Evolutionary conservation across 2,113 vertebrate species (phyloP).

Genomic region (Bombycilla garrulus): DNA sequence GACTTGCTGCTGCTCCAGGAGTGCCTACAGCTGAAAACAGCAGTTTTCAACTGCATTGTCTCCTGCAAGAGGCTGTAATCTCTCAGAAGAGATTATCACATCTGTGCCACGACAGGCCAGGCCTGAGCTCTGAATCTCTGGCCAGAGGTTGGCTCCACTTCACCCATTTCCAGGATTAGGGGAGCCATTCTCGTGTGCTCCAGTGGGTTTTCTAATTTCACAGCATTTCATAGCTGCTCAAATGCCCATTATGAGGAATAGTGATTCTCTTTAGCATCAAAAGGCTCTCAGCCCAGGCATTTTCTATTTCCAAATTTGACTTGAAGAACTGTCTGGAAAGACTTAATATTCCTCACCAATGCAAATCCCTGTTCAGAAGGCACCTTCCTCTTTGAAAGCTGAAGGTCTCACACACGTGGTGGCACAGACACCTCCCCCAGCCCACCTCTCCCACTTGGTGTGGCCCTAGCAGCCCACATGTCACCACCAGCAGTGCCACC

Average conservation of each 20-base stretch:
- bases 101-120: background rate
- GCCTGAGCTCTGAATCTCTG: background rate
- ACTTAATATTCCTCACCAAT: background rate
- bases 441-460: background rate
- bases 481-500: background rate
- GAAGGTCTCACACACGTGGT: fast-evolving
- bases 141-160: background rate
- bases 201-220: background rate
- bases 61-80: background rate
- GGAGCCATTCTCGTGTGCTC: background rate
- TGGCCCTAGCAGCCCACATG: background rate
- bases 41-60: background rate
- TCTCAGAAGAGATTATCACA: background rate
- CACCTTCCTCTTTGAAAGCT: background rate
- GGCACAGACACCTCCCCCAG: background rate
- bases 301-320: background rate
- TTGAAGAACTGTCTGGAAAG: background rate
- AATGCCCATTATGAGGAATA: background rate
- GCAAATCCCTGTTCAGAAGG: background rate
- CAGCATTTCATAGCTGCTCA: background rate
- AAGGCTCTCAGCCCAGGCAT: background rate
- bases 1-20: background rate
- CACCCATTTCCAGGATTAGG: background rate
- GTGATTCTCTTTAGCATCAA: background rate
- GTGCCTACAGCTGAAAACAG: background rate